A percentile compares a stretch with the other conserved stretches of the same genome.
phyloP scores from a whole-genome alignment of 2,113 vertebrate species.

The Acrocephalus kingi region DNA sequence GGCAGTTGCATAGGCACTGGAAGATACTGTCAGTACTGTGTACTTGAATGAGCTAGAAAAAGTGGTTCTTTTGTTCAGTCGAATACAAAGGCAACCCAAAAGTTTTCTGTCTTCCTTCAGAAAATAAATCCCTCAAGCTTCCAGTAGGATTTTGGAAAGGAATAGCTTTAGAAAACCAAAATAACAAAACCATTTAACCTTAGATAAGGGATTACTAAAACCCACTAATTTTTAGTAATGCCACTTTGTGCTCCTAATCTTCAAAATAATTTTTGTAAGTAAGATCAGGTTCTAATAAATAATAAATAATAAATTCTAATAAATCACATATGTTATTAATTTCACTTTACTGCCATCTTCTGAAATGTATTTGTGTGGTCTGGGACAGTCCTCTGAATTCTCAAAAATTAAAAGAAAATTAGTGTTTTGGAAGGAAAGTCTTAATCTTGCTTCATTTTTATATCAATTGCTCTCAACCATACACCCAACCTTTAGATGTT shows the following conservation, averaged over 20 bases:
- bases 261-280: not conserved
- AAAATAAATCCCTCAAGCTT: not conserved
- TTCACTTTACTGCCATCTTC: not conserved
- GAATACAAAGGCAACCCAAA: not conserved
- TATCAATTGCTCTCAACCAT: not conserved
- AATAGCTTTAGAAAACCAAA: not conserved
- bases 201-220: not conserved
- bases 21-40: accelerated
- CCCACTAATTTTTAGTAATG: not conserved
- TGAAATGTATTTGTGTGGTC: not conserved
- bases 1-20: not conserved
- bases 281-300: not conserved
- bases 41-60: not conserved
- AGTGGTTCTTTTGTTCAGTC: not conserved
- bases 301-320: not conserved
- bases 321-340: not conserved
- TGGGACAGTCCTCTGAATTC: not conserved
- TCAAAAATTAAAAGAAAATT: not conserved
- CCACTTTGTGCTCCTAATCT: not conserved
- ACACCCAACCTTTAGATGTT: not conserved
- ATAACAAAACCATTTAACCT: not conserved
- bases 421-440: not conserved
- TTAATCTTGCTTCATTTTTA: not conserved
- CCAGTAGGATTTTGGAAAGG: not conserved
- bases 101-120: not conserved